Evolutionary conservation across 2,797 vertebrate species (phyloP).

Genomic region (Danio jaintianensis): DNA sequence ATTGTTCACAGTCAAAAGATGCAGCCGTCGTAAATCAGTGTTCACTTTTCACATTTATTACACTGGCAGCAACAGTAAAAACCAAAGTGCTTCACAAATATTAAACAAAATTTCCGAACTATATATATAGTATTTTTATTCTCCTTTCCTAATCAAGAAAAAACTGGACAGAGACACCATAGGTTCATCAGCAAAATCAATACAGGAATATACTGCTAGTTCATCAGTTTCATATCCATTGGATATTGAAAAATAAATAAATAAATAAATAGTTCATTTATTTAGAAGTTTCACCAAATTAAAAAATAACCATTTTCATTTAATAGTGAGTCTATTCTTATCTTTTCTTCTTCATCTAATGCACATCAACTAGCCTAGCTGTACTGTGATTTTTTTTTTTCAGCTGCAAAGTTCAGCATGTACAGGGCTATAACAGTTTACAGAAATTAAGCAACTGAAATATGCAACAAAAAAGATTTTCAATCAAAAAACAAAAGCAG

Average conservation of each 20-base stretch:
- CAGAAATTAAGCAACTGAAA: conserved; percentile 7
- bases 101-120: conserved; percentile 69
- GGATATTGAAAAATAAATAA: conserved; percentile 70
- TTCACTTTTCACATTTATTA: conserved; percentile 78
- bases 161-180: conserved; percentile 55
- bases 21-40: conserved; percentile 28
- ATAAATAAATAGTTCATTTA: conserved; percentile 57
- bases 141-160: conserved; percentile 69
- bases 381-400: conserved; percentile 9
- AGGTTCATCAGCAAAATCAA: conserved; percentile 29
- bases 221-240: conserved; percentile 67
- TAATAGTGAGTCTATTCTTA: conserved; percentile 56
- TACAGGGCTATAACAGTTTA: conserved; percentile 38
- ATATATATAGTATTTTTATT: conserved; percentile 69
- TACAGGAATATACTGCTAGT: conserved; percentile 73
- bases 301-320: conserved; percentile 64
- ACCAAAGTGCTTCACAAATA: conserved; percentile 75
- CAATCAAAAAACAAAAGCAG: neutral
- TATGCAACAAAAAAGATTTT: neutral
- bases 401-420: conserved; percentile 29
- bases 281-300: conserved; percentile 57
- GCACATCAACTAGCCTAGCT: conserved; percentile 49
- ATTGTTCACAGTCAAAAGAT: conserved; percentile 58
- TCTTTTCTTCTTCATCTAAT: conserved; percentile 22
- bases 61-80: conserved; percentile 80